A percentile compares a stretch with the other conserved stretches of the same genome.
Evolutionary conservation across 2,888 invertebrate genomes (phyloP).

Genomic region (Sminthurinus aureus): DNA sequence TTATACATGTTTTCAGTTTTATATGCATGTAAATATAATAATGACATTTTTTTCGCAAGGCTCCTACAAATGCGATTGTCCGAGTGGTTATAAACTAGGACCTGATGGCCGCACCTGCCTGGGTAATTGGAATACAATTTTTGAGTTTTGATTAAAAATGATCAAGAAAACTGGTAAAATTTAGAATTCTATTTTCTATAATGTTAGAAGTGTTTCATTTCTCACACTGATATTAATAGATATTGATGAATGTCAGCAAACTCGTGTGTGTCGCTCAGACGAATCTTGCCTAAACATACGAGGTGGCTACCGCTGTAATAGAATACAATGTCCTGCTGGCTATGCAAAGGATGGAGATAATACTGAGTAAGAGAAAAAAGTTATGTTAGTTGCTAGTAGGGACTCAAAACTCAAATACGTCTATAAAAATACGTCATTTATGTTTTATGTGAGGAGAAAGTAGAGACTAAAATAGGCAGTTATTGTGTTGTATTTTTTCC

Average conservation of each 20-base stretch:
- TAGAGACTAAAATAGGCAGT: not conserved
- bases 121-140: slow-evolving; percentile 67
- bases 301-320: slow-evolving; percentile 87
- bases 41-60: too few species aligned
- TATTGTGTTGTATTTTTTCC: not conserved
- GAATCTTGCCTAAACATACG: slow-evolving; percentile 89
- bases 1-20: not conserved
- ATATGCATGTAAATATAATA: not conserved
- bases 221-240: slow-evolving; percentile 69
- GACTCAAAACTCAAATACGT: too few species aligned
- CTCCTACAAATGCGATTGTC: slow-evolving; percentile 77
- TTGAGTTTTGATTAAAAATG: not conserved
- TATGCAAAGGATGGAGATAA: slow-evolving; percentile 79
- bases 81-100: slow-evolving; percentile 78
- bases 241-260: slow-evolving; percentile 74
- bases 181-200: too few species aligned
- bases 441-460: not conserved
- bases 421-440: too few species aligned
- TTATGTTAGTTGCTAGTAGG: too few species aligned
- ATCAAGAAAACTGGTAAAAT: not conserved
- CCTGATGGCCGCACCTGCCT: slow-evolving; percentile 81
- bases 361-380: slow-evolving; percentile 74
- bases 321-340: slow-evolving; percentile 83
- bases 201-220: too few species aligned
- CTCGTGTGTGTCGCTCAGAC: slow-evolving; percentile 66